These are phyloP conservation scores for Schrankia costaestrigalis DNA, from an alignment of 2,888 invertebrate species.

Conservation along the genomic window DNA sequence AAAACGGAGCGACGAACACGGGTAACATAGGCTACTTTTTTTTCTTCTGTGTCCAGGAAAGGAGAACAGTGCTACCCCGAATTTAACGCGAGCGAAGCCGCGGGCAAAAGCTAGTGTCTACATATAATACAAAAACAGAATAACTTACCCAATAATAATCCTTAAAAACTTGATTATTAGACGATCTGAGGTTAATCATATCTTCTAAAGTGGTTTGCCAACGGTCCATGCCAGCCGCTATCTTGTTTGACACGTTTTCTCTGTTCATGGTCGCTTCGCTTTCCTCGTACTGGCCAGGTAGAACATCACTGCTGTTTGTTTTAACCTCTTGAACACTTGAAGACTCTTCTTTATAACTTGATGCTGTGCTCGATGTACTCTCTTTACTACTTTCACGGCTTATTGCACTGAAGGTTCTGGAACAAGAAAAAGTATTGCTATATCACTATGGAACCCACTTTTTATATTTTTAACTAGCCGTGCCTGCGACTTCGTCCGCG, in stretches of 20 bases:
- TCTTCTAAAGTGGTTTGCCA: conserved; percentile 75
- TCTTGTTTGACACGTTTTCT: conserved; percentile 68
- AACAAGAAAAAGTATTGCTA: conserved; percentile 15
- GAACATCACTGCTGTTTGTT: conserved; percentile 41
- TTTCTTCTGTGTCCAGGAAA: no score
- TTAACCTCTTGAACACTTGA: conserved; percentile 10
- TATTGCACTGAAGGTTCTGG: conserved; percentile 56
- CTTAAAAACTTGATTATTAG: conserved; percentile 78
- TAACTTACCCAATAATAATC: conserved; percentile 81
- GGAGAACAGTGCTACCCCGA: no score
- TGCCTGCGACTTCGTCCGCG: no score
- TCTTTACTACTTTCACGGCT: conserved; percentile 31
- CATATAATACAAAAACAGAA: not conserved
- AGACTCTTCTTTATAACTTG: conserved; percentile 8
- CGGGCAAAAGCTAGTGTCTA: not conserved
- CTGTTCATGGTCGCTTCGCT: conserved; percentile 60
- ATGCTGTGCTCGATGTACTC: conserved; percentile 11
- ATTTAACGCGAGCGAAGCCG: no score
- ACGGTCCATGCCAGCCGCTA: conserved; percentile 75
- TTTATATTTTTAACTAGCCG: no score
- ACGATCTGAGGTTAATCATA: conserved; percentile 70
- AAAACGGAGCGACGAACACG: no score
- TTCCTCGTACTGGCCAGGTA: conserved; percentile 30
- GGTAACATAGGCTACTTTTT: no score
- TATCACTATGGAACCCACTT: no score